These are phyloP conservation scores for Drosophila punjabiensis DNA, from an alignment of 1,140 invertebrate genomes.

Conservation along the genomic window DNA sequence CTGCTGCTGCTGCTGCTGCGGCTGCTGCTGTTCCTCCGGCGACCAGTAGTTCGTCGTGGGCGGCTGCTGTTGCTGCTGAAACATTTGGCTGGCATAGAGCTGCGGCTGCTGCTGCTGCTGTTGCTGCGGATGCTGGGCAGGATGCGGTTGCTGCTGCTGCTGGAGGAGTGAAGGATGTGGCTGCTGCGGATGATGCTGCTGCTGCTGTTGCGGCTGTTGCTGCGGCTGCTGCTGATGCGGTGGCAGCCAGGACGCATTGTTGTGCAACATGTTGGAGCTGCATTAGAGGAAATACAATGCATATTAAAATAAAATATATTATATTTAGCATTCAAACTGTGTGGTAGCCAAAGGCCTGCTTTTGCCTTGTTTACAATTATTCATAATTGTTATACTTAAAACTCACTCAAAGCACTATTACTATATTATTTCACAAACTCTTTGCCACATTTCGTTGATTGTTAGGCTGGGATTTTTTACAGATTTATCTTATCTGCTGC, in stretches of 20 bases:
- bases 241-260: slow-evolving; percentile 68
- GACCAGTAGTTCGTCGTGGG: slow-evolving; percentile 55
- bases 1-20: slow-evolving; percentile 20
- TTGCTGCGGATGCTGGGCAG: slow-evolving; percentile 16
- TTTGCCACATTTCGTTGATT: background rate
- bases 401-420: background rate
- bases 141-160: slow-evolving; percentile 42
- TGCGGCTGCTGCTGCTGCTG: slow-evolving; percentile 53
- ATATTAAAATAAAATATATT: background rate
- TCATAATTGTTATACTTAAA: background rate
- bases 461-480: background rate
- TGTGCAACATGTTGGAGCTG: slow-evolving; percentile 73
- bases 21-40: slow-evolving; percentile 42
- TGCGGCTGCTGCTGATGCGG: slow-evolving; percentile 54
- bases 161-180: slow-evolving; percentile 21
- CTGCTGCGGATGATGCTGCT: slow-evolving; percentile 34
- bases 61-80: slow-evolving; percentile 53
- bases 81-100: slow-evolving; percentile 71
- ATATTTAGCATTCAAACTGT: background rate
- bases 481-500: slow-evolving; percentile 12
- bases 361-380: background rate
- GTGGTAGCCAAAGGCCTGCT: background rate
- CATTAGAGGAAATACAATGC: slow-evolving; percentile 2
- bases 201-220: slow-evolving; percentile 37
- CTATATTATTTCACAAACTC: background rate